phyloP scores from a whole-genome alignment of 2,113 vertebrate genomes.

The Mesitornis unicolor region DNA sequence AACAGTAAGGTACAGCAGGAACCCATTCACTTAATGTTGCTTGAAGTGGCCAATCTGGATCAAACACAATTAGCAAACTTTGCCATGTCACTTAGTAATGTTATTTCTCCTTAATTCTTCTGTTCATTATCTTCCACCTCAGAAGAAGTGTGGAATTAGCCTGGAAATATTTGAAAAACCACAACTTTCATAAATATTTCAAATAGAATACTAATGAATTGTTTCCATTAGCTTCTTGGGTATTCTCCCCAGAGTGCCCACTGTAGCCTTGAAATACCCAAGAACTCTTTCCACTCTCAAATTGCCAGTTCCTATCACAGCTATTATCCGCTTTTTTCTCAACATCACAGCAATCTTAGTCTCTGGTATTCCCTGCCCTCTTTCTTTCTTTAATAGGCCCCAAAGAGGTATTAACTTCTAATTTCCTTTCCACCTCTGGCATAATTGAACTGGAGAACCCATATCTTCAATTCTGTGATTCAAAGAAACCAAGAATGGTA shows the following conservation, averaged over 20 bases:
- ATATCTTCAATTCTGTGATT: neutral
- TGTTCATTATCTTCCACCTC: neutral
- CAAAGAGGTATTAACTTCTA: neutral
- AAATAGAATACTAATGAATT: neutral
- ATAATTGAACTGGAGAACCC: neutral
- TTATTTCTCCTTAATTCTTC: neutral
- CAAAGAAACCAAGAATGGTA: neutral
- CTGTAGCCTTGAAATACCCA: neutral
- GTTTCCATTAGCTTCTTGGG: neutral
- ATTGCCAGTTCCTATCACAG: neutral
- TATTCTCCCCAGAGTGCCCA: neutral
- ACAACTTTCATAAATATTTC: neutral
- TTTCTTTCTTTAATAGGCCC: neutral
- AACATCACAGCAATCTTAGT: neutral
- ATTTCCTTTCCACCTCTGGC: neutral
- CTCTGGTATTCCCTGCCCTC: neutral
- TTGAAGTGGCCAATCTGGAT: neutral
- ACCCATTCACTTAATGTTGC: neutral
- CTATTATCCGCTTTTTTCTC: neutral
- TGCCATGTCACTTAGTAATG: neutral
- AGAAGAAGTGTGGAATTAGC: neutral
- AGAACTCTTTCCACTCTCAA: neutral
- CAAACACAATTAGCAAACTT: neutral
- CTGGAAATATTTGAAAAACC: neutral
- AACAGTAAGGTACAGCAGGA: neutral